phyloP scores from a whole-genome alignment of 92 coral and sea anemone species.

The Epizoanthus rinbou region DNA sequence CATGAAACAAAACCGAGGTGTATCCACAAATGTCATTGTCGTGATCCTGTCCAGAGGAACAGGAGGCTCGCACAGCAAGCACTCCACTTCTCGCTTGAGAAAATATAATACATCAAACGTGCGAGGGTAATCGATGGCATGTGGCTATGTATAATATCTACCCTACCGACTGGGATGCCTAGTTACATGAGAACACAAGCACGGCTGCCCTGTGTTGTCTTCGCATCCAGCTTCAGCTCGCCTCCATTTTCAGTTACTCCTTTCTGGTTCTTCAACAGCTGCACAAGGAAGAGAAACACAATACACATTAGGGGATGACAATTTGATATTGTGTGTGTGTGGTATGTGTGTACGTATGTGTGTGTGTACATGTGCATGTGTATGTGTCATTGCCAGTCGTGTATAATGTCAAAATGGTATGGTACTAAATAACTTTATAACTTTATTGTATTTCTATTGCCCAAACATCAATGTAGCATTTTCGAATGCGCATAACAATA shows the following conservation, averaged over 20 bases:
- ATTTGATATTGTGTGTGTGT: neutral
- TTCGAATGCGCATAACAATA: too few species aligned
- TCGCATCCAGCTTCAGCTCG: conserved; percentile 78
- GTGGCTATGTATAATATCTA: conserved; percentile 3
- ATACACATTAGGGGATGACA: neutral
- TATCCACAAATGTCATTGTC: neutral
- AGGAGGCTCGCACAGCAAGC: conserved; percentile 47
- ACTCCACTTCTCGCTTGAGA: conserved; percentile 6
- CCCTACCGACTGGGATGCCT: neutral
- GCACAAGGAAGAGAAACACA: conserved; percentile 4
- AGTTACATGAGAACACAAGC: conserved; percentile 92
- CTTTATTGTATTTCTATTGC: too few species aligned
- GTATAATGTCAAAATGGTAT: too few species aligned
- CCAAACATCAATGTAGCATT: too few species aligned
- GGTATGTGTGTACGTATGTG: too few species aligned
- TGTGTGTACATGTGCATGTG: too few species aligned
- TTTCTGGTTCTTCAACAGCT: conserved; percentile 89
- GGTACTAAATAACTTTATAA: too few species aligned
- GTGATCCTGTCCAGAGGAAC: conserved; percentile 41
- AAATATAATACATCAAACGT: conserved; percentile 36
- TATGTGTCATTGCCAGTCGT: too few species aligned
- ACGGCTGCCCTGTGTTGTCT: conserved; percentile 87
- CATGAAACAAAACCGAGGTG: too few species aligned
- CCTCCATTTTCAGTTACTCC: conserved; percentile 88
- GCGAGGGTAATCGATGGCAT: conserved; percentile 14